phyloP scores from a whole-genome alignment of 2,797 vertebrate species.

The Sebastes matsubarae region DNA sequence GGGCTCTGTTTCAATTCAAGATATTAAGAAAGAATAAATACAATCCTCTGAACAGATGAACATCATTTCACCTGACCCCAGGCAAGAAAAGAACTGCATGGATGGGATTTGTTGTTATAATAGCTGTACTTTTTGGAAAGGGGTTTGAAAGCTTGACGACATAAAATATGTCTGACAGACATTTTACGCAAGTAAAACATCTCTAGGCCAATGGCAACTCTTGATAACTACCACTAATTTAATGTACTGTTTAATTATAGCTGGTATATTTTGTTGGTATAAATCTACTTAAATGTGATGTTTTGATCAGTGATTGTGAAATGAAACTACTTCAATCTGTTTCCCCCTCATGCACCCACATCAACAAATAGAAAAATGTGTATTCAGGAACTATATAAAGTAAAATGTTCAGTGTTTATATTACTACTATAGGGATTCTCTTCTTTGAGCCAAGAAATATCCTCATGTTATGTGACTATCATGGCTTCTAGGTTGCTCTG shows the following conservation, averaged over 20 bases:
- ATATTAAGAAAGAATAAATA: background rate
- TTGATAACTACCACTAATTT: background rate
- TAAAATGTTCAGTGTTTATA: slow-evolving; percentile 1
- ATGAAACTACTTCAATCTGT: background rate
- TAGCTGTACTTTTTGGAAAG: background rate
- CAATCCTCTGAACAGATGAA: background rate
- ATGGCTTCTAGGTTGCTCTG: background rate
- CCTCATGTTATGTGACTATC: background rate
- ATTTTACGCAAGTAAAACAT: background rate
- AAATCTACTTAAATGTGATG: background rate
- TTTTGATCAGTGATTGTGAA: slow-evolving; percentile 8
- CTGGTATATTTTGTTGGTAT: background rate
- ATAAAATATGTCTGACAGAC: background rate
- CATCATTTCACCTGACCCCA: background rate
- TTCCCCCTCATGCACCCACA: background rate
- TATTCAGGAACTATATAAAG: background rate
- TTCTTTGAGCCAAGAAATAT: background rate
- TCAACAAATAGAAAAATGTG: background rate
- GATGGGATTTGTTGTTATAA: background rate
- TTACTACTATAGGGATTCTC: background rate
- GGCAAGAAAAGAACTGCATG: background rate
- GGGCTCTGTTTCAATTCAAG: background rate
- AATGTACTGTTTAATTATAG: background rate
- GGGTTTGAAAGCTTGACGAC: background rate
- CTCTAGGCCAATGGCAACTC: background rate